Evolutionary conservation across 2,113 vertebrate genomes (phyloP), one percentile per base, ranked within the genome.

Genomic region (Lasiurus borealis): DNA sequence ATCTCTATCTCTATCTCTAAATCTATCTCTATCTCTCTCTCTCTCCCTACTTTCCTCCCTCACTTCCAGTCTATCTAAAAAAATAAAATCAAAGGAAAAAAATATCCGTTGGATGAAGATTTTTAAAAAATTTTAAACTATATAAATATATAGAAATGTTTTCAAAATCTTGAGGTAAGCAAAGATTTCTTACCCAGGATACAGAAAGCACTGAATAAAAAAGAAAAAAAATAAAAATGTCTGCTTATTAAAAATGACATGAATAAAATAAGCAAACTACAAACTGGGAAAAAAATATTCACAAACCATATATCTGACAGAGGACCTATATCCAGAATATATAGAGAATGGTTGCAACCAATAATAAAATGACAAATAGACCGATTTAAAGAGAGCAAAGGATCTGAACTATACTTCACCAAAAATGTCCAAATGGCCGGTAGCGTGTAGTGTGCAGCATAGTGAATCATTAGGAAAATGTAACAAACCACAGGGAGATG

Each of bases 171-270:
- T 85, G 34, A 50, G 27, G 5, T 84, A 71, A 14, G 44, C 40
- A 44, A 95, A 88, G 72, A 44, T 71, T 85, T 92, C 72, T 78
- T 72, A 78, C 13, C 34, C 44, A 85, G 34, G 34, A 90, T 40
- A 29, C 4, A 50, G 36, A 90, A 81, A 72, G 5, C 12, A 29
- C 16, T 90, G n/a, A 46, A 14, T 46, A 66, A n/a, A 62, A 82
- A 71, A 40, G 6, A 54, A 62, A 92, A 48, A 36, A 29, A 15
- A 13, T 27, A n/a, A 54, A 73, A 34, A 66, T 81, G 14, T 94
- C 18, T 71, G 31, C 23, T 80, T 12, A 52, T 75, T 25, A 66
- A 92, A 82, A 77, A 46, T 78, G 31, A 16, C 27, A 86, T 21
- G 52, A 48, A 72, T 57, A 81, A 90, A 85, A 57, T 83, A 86